Conservation (phyloP, 2,888 invertebrate genomes). For the Galeruca laticollis region DNA sequence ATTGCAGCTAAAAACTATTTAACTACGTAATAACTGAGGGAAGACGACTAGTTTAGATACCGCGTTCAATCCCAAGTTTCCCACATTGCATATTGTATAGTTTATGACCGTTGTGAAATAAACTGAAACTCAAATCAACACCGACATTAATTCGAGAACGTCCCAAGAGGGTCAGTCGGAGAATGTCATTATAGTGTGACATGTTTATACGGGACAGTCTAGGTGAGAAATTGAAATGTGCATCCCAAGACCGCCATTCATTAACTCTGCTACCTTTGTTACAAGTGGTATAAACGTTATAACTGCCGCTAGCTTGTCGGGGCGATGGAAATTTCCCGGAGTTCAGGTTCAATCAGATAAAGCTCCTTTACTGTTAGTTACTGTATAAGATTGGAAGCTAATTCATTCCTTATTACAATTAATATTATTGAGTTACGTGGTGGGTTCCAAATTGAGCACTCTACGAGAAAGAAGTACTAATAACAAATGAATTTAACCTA, state of each 20-base stretch:
- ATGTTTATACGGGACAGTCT: slow-evolving; percentile 23
- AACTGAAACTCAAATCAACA: slow-evolving; percentile 26
- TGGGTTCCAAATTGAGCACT: no score
- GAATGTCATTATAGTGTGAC: slow-evolving; percentile 25
- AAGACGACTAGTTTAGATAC: slow-evolving; percentile 30
- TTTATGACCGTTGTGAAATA: slow-evolving; percentile 18
- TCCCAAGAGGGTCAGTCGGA: slow-evolving; percentile 23
- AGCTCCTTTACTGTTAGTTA: no score
- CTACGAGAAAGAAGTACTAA: no score
- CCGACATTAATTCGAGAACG: slow-evolving; percentile 26
- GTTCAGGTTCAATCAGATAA: background rate
- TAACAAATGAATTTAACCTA: no score
- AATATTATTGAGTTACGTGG: no score
- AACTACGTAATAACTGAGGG: slow-evolving; percentile 25
- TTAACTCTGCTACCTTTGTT: slow-evolving; percentile 16
- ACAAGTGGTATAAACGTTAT: slow-evolving; percentile 4
- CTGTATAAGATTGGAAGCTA: no score
- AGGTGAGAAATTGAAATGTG: slow-evolving; percentile 28
- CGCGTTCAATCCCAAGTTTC: slow-evolving; percentile 20
- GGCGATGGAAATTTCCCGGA: background rate
- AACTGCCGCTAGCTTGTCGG: background rate
- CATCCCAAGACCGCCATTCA: slow-evolving; percentile 11
- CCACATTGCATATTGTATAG: slow-evolving; percentile 21
- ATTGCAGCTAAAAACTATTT: background rate
- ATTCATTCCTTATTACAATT: no score